Percentiles rank a stretch among this genome's conserved stretches.
Conservation (phyloP, 2,888 invertebrate species). For the Xylophagus ater region DNA sequence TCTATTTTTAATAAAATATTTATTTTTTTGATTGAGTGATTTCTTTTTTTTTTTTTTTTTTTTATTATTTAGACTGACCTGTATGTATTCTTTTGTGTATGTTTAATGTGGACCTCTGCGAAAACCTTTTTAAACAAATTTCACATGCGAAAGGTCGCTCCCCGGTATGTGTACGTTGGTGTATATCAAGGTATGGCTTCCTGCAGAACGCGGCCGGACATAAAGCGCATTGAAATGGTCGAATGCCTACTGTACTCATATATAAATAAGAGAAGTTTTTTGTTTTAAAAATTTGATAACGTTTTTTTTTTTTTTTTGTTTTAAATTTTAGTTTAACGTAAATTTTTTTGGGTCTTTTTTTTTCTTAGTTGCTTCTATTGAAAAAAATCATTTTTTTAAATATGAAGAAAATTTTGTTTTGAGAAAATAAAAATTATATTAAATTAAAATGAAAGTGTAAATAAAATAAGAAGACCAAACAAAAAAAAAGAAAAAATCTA, state of each 20-base stretch:
- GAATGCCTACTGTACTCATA: constrained; percentile 22
- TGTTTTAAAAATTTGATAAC: constrained; percentile 1
- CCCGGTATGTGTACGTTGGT: constrained; percentile 50
- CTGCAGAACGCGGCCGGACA: constrained; percentile 50
- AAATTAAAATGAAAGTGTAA: no score
- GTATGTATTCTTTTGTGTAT: constrained; percentile 72
- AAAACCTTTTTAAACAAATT: constrained; percentile 66
- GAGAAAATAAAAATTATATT: no score
- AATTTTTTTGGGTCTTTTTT: no score
- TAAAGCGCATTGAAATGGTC: constrained; percentile 46
- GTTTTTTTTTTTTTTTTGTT: constrained; percentile 1
- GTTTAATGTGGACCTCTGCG: constrained; percentile 70
- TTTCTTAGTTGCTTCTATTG: no score
- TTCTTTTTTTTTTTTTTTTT: no score
- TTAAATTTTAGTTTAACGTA: background rate
- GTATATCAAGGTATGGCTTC: constrained; percentile 52
- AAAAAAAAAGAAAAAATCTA: no score
- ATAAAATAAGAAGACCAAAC: no score
- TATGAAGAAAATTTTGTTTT: no score
- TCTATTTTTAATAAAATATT: no score
- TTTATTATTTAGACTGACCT: constrained; percentile 29
- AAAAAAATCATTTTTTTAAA: no score
- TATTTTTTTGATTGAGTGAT: no score
- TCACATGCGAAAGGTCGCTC: constrained; percentile 55
- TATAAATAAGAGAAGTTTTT: constrained; percentile 11